phyloP scores from a whole-genome alignment of 2,888 invertebrate genomes.

The Panzeria rudis region DNA sequence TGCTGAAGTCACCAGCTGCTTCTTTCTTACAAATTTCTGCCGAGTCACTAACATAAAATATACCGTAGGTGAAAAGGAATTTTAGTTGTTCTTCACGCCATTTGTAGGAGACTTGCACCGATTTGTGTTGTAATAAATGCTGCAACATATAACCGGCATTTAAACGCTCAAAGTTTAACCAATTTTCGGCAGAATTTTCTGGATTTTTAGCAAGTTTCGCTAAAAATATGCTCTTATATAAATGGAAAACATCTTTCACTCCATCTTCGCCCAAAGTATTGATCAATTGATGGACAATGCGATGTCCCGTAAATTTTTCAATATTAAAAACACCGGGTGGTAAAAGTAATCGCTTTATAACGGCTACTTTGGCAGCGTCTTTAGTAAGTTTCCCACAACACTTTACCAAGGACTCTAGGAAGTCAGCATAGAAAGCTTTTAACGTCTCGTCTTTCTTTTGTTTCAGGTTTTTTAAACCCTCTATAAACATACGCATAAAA shows the following conservation, averaged over 20 bases:
- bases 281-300: constrained; percentile 87
- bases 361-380: constrained; percentile 85
- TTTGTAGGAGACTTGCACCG: constrained; percentile 81
- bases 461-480: constrained; percentile 85
- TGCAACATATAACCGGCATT: constrained; percentile 87
- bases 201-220: constrained; percentile 85
- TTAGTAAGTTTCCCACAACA: constrained; percentile 85
- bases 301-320: constrained; percentile 88
- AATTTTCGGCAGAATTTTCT: constrained; percentile 83
- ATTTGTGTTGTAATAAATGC: constrained; percentile 83
- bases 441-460: constrained; percentile 76
- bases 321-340: constrained; percentile 90
- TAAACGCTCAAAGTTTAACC: constrained; percentile 88
- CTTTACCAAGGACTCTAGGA: constrained; percentile 85
- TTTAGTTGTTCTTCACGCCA: constrained; percentile 88
- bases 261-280: constrained; percentile 86
- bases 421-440: constrained; percentile 83
- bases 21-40: constrained; percentile 77
- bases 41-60: constrained; percentile 86
- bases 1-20: constrained; percentile 84
- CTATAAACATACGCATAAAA: constrained; percentile 87
- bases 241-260: constrained; percentile 86
- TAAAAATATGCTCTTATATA: constrained; percentile 87
- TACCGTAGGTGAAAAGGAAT: constrained; percentile 87
- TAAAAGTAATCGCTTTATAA: constrained; percentile 87